Conservation (phyloP, 2,888 invertebrate species). For the Nomada lathburiana region DNA sequence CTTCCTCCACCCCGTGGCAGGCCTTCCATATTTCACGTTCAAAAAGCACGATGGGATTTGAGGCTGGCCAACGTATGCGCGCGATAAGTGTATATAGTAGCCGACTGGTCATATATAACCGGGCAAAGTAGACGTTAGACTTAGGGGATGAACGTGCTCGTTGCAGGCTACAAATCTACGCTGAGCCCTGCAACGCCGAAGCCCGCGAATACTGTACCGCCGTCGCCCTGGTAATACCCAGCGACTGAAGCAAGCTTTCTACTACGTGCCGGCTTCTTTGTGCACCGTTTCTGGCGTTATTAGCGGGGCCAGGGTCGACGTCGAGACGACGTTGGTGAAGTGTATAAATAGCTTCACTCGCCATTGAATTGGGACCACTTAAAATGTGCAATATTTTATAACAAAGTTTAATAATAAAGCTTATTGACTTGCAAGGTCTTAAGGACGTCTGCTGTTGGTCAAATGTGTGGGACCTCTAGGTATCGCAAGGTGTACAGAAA, state of each 20-base stretch:
- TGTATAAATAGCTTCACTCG: too few relatives aligned
- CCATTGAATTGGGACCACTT: not conserved
- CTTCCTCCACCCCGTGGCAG: constrained; percentile 35
- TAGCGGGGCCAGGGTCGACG: constrained; percentile 4
- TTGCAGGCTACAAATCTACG: constrained; percentile 81
- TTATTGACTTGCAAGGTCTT: too few relatives aligned
- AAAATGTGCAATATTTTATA: not conserved
- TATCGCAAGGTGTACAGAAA: too few relatives aligned
- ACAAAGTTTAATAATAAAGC: too few relatives aligned
- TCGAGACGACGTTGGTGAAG: too few relatives aligned
- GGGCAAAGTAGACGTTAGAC: constrained; percentile 76
- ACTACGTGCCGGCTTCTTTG: constrained; percentile 49
- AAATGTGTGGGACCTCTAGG: too few relatives aligned
- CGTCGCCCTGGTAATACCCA: constrained; percentile 62
- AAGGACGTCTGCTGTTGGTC: too few relatives aligned
- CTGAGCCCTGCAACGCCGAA: constrained; percentile 73
- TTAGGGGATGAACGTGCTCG: constrained; percentile 79
- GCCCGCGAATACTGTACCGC: constrained; percentile 67
- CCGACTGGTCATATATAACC: constrained; percentile 76
- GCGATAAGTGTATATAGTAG: constrained; percentile 76
- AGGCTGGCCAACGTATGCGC: constrained; percentile 76
- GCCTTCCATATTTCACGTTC: constrained; percentile 73
- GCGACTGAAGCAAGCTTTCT: constrained; percentile 54
- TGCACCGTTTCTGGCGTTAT: constrained; percentile 24
- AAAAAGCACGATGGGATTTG: constrained; percentile 78